Conservation (phyloP, 2,797 vertebrate genomes). For the Semotilus atromaculatus region DNA sequence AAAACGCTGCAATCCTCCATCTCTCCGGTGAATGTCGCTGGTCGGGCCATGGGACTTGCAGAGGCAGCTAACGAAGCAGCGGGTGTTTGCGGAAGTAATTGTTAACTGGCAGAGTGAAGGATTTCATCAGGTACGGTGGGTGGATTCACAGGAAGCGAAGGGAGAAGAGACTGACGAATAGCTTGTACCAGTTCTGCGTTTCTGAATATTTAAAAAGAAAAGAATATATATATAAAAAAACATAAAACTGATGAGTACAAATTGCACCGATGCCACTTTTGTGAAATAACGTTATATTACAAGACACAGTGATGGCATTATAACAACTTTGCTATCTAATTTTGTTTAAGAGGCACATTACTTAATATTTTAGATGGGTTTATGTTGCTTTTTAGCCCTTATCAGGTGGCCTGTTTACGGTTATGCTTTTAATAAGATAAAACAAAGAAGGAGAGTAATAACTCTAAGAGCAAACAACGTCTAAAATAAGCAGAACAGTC, state of each 20-base stretch:
- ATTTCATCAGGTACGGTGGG: too few relatives aligned
- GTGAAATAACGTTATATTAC: neutral
- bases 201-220: neutral
- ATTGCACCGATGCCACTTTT: neutral
- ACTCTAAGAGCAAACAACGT: constrained; percentile 37
- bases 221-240: neutral
- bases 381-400: constrained; percentile 20
- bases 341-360: constrained; percentile 12
- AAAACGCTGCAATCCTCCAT: too few relatives aligned
- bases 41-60: too few relatives aligned
- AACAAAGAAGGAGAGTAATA: constrained; percentile 39
- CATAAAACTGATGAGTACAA: neutral
- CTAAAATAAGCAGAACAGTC: constrained; percentile 42
- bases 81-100: too few relatives aligned
- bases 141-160: too few relatives aligned
- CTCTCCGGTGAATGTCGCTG: too few relatives aligned
- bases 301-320: neutral
- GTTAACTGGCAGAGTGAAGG: too few relatives aligned
- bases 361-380: constrained; percentile 25
- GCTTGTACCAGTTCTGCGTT: too few relatives aligned
- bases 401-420: constrained; percentile 31
- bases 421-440: constrained; percentile 33
- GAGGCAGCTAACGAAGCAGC: too few relatives aligned
- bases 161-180: too few relatives aligned
- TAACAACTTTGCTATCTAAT: neutral